Percentiles rank a stretch among this genome's conserved stretches.
phyloP scores from a whole-genome alignment of 2,888 invertebrate genomes.

The Lottia gigantea region DNA sequence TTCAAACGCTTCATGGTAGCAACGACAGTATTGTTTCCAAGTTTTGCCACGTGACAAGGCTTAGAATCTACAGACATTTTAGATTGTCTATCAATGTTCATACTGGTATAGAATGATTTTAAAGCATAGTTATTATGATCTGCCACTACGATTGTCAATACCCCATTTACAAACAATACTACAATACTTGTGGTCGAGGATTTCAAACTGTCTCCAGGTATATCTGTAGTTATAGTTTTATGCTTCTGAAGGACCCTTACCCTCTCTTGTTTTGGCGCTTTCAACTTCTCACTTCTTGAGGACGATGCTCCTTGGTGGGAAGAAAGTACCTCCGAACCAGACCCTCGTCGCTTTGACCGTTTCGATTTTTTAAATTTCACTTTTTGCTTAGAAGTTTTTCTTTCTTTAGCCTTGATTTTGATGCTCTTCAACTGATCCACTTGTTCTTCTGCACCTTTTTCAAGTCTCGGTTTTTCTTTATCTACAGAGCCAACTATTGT shows the following conservation, averaged over 20 bases:
- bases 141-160: not conserved
- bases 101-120: not conserved
- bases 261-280: not conserved
- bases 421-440: not conserved
- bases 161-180: conserved; percentile 2
- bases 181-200: not conserved
- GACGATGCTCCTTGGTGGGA: too few species aligned
- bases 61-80: not conserved
- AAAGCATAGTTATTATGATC: not conserved
- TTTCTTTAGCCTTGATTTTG: not conserved
- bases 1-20: not conserved
- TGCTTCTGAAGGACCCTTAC: not conserved
- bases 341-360: not conserved
- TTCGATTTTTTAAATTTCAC: conserved; percentile 4
- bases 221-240: not conserved
- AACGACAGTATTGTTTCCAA: not conserved
- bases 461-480: not conserved
- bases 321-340: not conserved
- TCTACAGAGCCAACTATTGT: not conserved
- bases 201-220: conserved; percentile 1
- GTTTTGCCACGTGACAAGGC: not conserved
- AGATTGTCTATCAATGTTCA: not conserved
- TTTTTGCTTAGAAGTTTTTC: not conserved
- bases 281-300: not conserved
- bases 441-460: not conserved